Evolutionary conservation across 2,113 vertebrate species (phyloP), one percentile per base, ranked within the genome.

Genomic region (Circaetus gallicus): DNA sequence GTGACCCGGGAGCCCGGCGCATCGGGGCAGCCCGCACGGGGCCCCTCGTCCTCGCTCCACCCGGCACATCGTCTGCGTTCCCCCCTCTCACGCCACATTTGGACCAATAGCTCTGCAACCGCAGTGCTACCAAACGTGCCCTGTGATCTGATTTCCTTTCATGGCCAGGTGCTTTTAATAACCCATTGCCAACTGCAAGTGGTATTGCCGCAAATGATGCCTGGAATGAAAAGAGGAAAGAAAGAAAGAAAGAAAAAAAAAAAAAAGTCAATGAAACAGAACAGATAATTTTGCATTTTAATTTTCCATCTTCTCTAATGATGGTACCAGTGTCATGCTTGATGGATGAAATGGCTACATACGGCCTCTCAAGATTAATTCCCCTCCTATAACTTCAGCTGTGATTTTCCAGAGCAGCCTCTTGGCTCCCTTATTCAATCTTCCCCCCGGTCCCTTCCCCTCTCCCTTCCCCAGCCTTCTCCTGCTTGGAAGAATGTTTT

Each of bases 321-420:
- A 98, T 93, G 97, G 97, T 93, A 97, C 98, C 90, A 83, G 97
- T 98, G 98, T 98, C 98, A 86, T 65, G 97, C 97, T 69, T 98
- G 99, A 98, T 98, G 98, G 97, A 98, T 98, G 98, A 97, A 95
- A 97, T 95, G 83, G 95, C 74, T 97, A 70, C 97, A 95, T 84
- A 96, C 26, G 80, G 96, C 98, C 98, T 98, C 98, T 73, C 97
- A 97, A 98, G 97, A 98, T 98, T 98, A 98, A 98, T 98, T 98
- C 98, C 96, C 97, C 98, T 98, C 98, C 97, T 97, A 73, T 95
- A 98, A 98, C 98, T 97, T 97, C 98, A 98, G 95, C 42, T 50
- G 91, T 98, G 98, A 97, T 95, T 97, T 97, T 91, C 92, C 94
- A 95, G 91, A 96, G 94, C 92, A 96, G 90, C 61, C 67, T 95